A percentile compares a stretch with the other conserved stretches of the same genome.
These are phyloP conservation scores for Paradisaea rubra DNA, from an alignment of 2,113 vertebrate species.

Conservation along the genomic window DNA sequence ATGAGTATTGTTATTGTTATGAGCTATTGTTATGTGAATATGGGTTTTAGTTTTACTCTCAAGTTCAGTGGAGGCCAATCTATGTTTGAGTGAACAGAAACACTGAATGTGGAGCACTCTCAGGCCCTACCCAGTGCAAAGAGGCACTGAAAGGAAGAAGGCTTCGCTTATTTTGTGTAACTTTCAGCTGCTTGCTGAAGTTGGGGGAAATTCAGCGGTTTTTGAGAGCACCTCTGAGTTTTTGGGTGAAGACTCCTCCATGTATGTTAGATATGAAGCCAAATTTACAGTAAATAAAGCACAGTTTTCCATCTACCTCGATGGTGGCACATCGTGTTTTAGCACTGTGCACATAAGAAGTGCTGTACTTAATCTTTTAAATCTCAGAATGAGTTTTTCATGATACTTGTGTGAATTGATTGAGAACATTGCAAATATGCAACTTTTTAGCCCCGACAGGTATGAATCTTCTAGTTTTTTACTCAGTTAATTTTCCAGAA, in stretches of 20 bases:
- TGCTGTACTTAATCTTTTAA: not conserved
- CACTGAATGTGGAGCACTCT: not conserved
- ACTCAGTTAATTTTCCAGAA: not conserved
- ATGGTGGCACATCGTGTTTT: fast-evolving
- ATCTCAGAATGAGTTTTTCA: not conserved
- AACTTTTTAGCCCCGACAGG: not conserved
- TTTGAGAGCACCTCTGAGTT: not conserved
- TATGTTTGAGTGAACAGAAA: not conserved
- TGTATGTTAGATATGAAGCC: not conserved
- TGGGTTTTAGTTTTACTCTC: not conserved
- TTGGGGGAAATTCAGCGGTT: not conserved
- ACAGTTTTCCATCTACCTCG: fast-evolving
- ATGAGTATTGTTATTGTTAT: not conserved
- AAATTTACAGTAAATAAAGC: not conserved
- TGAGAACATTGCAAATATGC: not conserved
- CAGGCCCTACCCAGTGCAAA: not conserved
- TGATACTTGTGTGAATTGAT: not conserved
- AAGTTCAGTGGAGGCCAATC: not conserved
- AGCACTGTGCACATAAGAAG: fast-evolving
- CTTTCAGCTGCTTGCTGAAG: not conserved
- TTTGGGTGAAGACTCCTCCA: not conserved
- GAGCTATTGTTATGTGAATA: not conserved
- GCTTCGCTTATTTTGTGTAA: not conserved
- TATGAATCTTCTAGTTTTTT: not conserved
- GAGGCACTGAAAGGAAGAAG: not conserved